Conservation (phyloP, 53 echinoderm and acorn worm genomes). For the Luidia sarsii region DNA sequence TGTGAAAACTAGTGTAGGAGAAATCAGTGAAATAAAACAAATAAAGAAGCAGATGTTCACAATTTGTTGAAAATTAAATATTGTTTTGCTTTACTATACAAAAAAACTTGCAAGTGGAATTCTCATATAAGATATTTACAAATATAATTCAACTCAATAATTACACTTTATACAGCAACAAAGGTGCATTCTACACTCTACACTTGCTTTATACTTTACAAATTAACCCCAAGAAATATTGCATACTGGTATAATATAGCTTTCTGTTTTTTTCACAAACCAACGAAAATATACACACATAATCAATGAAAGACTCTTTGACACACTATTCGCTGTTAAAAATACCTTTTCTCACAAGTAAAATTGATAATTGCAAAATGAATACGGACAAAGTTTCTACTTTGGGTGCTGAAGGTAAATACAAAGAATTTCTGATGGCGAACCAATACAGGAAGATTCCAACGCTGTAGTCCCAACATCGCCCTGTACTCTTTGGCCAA, state of each 20-base stretch:
- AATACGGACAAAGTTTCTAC: no score
- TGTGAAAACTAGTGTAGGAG: no score
- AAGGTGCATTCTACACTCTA: neutral
- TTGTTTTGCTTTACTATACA: conserved; percentile 55
- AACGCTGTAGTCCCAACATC: no score
- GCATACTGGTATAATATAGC: conserved; percentile 24
- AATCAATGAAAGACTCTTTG: conserved; percentile 43
- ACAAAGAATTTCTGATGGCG: no score
- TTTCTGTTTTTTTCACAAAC: conserved; percentile 35
- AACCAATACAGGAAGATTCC: no score
- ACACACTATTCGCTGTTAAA: conserved; percentile 6
- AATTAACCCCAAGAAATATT: conserved; percentile 46
- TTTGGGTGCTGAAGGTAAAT: no score
- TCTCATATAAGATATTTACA: conserved; percentile 44
- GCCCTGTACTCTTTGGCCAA: no score
- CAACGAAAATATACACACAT: conserved; percentile 58
- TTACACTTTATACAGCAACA: conserved; percentile 47
- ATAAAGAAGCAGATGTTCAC: no score
- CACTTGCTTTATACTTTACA: neutral
- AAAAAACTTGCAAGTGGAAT: conserved; percentile 57
- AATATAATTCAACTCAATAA: conserved; percentile 51
- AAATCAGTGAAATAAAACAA: no score
- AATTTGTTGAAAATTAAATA: conserved; percentile 51
- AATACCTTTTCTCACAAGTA: neutral
- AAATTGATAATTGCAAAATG: no score